Evolutionary conservation across 2,888 invertebrate genomes (phyloP).

Genomic region (Salticus scenicus): DNA sequence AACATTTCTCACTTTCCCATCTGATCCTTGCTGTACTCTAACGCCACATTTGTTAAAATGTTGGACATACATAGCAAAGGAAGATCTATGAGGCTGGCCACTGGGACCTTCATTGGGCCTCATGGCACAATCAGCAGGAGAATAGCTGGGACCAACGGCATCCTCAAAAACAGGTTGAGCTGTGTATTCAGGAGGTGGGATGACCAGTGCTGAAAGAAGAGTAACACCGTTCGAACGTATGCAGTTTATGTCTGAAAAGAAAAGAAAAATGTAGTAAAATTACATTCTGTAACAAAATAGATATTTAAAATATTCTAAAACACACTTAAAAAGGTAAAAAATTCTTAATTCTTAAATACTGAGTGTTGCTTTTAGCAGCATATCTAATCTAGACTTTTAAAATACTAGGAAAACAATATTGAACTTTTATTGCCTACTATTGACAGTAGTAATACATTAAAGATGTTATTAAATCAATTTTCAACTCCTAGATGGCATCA

Average conservation of each 20-base stretch:
- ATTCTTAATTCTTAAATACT: no score
- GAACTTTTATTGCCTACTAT: no score
- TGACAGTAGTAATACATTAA: no score
- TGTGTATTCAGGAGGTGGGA: slow-evolving; percentile 69
- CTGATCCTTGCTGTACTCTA: slow-evolving; percentile 59
- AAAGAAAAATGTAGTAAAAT: no score
- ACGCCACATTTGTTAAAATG: slow-evolving; percentile 71
- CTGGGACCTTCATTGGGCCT: slow-evolving; percentile 21
- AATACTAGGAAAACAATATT: no score
- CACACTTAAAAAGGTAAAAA: no score
- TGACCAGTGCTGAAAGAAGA: slow-evolving; percentile 71
- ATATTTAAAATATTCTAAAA: no score
- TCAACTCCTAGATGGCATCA: no score
- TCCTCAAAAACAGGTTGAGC: slow-evolving; percentile 70
- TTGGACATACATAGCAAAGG: slow-evolving; percentile 66
- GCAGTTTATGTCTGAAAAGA: slow-evolving; percentile 72
- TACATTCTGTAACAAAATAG: no score
- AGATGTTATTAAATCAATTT: no score
- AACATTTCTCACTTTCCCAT: slow-evolving; percentile 69
- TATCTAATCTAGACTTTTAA: no score
- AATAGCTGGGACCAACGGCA: slow-evolving; percentile 29
- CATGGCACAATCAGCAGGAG: slow-evolving; percentile 67
- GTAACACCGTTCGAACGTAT: slow-evolving; percentile 68
- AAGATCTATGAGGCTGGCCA: slow-evolving; percentile 26
- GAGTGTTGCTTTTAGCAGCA: no score